Conservation (phyloP, 2,113 vertebrate genomes). For the Peromyscus maniculatus region DNA sequence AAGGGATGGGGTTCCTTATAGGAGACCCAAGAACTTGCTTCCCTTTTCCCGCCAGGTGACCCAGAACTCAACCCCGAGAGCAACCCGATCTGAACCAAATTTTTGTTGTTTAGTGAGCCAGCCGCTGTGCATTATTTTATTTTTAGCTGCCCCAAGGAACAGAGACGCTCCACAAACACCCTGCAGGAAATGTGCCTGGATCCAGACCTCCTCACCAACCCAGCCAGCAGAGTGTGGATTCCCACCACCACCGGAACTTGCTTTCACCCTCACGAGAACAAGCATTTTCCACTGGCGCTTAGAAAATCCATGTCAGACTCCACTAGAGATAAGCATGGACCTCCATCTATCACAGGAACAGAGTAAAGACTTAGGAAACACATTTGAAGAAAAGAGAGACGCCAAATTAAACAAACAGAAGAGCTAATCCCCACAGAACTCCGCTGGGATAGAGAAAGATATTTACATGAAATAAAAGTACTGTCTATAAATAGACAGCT, state of each 20-base stretch:
- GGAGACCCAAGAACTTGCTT: neutral
- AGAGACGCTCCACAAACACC: neutral
- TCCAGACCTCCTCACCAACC: constrained; percentile 25
- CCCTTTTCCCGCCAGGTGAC: neutral
- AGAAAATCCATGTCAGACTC: constrained; percentile 28
- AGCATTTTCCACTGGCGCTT: constrained; percentile 31
- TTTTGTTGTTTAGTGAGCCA: neutral
- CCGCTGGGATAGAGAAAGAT: constrained; percentile 60
- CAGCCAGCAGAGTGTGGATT: neutral
- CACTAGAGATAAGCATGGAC: constrained; percentile 7
- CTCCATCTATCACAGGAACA: constrained; percentile 55
- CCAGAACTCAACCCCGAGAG: neutral
- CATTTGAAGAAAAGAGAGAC: constrained; percentile 73
- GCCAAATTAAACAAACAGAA: constrained; percentile 71
- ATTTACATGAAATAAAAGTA: constrained; percentile 72
- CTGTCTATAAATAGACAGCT: constrained; percentile 59
- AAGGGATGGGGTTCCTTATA: neutral
- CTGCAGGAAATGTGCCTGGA: constrained; percentile 6
- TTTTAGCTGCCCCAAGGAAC: neutral
- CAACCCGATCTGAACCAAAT: neutral
- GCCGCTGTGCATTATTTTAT: neutral
- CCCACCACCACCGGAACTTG: neutral
- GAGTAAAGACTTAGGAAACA: constrained; percentile 63
- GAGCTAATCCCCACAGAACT: constrained; percentile 67
- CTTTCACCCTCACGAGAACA: neutral